Evolutionary conservation across 2,888 invertebrate genomes (phyloP).

Genomic region (Andrena bicolor): DNA sequence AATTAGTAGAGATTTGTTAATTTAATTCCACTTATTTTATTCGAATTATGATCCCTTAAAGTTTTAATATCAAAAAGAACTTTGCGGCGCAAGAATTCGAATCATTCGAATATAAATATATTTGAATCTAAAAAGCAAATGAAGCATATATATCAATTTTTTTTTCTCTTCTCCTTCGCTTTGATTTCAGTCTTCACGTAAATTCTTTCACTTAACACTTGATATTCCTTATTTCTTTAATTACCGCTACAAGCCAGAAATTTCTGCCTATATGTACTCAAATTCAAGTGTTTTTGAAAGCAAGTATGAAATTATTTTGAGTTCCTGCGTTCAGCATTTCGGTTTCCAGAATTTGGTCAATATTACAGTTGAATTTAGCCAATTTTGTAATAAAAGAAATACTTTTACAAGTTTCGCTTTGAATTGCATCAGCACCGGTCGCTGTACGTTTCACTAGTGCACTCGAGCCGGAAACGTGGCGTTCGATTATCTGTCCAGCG

Average conservation of each 20-base stretch:
- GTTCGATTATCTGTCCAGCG: conserved; percentile 46
- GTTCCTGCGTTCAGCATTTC: too few species aligned
- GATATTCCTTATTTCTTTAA: background rate
- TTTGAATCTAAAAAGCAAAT: background rate
- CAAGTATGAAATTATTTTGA: background rate
- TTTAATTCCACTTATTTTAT: background rate
- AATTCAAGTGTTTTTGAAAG: background rate
- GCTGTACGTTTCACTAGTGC: background rate
- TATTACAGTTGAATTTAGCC: too few species aligned
- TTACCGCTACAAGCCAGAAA: background rate
- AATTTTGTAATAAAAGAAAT: background rate
- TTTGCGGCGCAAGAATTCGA: too few species aligned
- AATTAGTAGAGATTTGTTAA: background rate
- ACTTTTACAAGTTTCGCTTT: background rate
- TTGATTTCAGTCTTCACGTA: background rate
- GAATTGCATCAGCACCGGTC: background rate
- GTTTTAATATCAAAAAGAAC: too few species aligned
- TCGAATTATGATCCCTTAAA: too few species aligned
- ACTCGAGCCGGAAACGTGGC: conserved; percentile 1
- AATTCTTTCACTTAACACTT: background rate
- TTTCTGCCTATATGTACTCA: background rate
- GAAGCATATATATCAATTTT: too few species aligned
- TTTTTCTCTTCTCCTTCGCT: too few species aligned
- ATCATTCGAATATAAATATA: background rate
- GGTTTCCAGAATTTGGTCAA: too few species aligned